These are phyloP conservation scores for Onychorhynchus coronatus DNA, from an alignment of 2,113 vertebrate species.

Conservation along the genomic window DNA sequence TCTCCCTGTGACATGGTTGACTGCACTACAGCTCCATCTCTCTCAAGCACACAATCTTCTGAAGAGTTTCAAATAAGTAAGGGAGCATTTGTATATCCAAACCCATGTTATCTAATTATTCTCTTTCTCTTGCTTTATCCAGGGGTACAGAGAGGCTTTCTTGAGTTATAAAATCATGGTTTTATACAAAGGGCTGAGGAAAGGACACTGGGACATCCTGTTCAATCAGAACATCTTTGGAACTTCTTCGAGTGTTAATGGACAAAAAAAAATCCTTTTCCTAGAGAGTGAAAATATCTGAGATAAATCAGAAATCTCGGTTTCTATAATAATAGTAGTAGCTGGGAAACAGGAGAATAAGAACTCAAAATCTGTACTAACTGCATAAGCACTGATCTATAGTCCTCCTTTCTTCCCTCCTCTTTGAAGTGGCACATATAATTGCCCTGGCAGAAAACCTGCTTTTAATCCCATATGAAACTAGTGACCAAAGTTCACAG, in stretches of 20 bases:
- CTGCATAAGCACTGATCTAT: background rate
- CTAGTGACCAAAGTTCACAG: background rate
- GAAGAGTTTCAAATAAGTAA: constrained; percentile 21
- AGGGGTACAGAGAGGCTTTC: background rate
- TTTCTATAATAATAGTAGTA: constrained; percentile 21
- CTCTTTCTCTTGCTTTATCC: background rate
- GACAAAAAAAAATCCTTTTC: background rate
- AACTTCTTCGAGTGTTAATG: background rate
- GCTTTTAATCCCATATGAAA: background rate
- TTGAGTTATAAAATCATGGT: background rate
- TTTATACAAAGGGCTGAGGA: background rate
- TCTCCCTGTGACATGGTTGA: background rate
- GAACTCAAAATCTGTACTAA: background rate
- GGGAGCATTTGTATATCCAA: background rate
- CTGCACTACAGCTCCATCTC: background rate
- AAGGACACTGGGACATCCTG: background rate
- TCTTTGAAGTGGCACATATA: background rate
- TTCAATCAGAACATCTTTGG: background rate
- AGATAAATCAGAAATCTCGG: constrained; percentile 7
- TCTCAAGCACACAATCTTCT: background rate
- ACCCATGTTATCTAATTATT: background rate
- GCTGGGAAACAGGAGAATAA: constrained; percentile 3
- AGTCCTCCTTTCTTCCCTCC: background rate
- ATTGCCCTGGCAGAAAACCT: background rate
- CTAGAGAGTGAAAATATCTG: background rate